A percentile compares a stretch with the other conserved stretches of the same genome.
Conservation (phyloP, 2,888 invertebrate genomes). For the Syrista parreyssii region DNA sequence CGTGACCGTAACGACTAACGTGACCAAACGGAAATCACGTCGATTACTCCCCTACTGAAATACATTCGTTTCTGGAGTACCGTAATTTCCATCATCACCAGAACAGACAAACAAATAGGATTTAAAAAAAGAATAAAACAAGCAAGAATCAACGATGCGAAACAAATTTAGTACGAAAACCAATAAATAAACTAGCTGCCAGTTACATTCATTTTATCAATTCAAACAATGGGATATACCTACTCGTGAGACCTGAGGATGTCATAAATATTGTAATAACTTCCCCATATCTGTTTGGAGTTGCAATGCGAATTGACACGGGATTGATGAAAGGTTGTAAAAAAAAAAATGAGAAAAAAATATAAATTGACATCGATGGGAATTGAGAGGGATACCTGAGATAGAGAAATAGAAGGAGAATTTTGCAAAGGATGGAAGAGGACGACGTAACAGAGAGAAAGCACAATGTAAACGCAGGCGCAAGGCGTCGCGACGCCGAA, state of each 20-base stretch:
- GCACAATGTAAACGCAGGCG: not conserved
- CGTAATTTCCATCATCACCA: not conserved
- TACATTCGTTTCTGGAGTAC: not conserved
- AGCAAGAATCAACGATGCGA: not conserved
- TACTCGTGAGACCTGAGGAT: not conserved
- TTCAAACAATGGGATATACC: not conserved
- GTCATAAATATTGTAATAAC: not conserved
- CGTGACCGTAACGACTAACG: not conserved
- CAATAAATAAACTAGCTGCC: not conserved
- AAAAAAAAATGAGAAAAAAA: not conserved
- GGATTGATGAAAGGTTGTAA: not conserved
- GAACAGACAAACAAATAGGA: not conserved
- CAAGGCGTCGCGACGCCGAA: conserved; percentile 6
- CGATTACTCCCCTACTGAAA: not conserved
- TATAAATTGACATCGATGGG: not conserved
- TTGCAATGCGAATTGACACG: not conserved
- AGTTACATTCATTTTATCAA: not conserved
- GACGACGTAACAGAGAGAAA: not conserved
- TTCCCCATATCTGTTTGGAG: not conserved
- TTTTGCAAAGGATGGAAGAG: not conserved
- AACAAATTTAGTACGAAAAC: not conserved
- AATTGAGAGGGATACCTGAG: not conserved
- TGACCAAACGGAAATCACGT: not conserved
- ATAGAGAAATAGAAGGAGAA: not conserved
- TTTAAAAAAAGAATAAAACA: not conserved